Conservation (phyloP, 1,140 invertebrate species). For the Eurosta solidaginis region DNA sequence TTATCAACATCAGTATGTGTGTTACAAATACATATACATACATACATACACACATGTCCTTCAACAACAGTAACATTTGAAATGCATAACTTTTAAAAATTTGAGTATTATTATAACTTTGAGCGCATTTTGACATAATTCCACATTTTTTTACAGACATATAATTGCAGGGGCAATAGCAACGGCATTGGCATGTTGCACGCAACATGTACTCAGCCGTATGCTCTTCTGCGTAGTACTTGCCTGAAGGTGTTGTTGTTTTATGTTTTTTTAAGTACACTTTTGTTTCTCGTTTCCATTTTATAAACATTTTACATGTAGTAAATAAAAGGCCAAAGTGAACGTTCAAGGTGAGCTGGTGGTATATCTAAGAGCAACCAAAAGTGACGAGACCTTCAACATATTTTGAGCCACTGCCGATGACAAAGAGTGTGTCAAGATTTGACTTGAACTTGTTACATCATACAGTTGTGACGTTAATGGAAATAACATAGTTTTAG, state of each 20-base stretch:
- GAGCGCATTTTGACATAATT: slow-evolving; percentile 6
- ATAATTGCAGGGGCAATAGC: neutral
- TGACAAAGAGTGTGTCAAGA: slow-evolving; percentile 9
- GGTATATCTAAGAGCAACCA: slow-evolving; percentile 1
- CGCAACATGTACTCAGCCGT: neutral
- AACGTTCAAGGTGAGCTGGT: slow-evolving; percentile 13
- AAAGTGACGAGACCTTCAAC: slow-evolving; percentile 24
- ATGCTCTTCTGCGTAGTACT: neutral
- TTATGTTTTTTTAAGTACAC: neutral
- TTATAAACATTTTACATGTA: neutral
- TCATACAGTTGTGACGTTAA: too few species aligned
- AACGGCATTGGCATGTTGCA: slow-evolving; percentile 18
- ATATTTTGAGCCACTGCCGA: neutral
- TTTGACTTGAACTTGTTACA: slow-evolving; percentile 3
- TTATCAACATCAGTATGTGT: too few species aligned
- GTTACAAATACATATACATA: too few species aligned
- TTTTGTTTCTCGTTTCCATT: neutral
- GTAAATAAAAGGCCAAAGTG: slow-evolving; percentile 8
- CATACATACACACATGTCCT: neutral
- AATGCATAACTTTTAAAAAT: neutral
- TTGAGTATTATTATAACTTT: neutral
- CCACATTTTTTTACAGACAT: neutral
- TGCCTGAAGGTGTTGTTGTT: neutral
- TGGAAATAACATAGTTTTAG: too few species aligned
- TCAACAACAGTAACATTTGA: neutral